Evolutionary conservation across 2,888 invertebrate genomes (phyloP).

Genomic region (Loripinus fragilis): DNA sequence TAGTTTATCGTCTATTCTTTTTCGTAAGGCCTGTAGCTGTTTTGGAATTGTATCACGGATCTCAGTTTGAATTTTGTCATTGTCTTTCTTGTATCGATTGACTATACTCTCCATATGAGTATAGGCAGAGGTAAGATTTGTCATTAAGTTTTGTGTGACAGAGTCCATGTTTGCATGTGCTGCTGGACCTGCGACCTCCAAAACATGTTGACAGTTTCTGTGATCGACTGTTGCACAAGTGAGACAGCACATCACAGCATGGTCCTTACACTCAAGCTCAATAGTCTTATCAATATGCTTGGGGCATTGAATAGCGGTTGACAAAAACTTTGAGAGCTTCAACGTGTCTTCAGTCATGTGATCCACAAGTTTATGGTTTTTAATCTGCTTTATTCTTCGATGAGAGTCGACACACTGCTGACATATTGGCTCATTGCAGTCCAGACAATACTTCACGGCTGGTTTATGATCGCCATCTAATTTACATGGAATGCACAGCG

Average conservation of each 20-base stretch:
- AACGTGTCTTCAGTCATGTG: background rate
- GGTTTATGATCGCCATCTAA: background rate
- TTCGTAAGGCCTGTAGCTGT: background rate
- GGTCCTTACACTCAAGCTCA: background rate
- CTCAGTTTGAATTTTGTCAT: background rate
- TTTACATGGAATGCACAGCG: background rate
- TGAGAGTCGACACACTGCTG: background rate
- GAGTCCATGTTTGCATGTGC: background rate
- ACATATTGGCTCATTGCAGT: background rate
- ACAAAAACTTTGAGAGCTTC: background rate
- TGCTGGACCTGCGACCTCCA: background rate
- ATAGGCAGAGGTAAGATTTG: background rate
- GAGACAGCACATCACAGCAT: background rate
- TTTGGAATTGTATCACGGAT: background rate
- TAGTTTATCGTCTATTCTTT: background rate
- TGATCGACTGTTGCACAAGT: background rate
- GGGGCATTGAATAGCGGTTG: background rate
- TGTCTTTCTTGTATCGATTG: background rate
- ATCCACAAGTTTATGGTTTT: conserved; percentile 7
- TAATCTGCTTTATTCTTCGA: background rate
- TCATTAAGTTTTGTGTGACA: background rate
- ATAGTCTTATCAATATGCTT: background rate
- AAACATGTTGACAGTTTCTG: background rate
- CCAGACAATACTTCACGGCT: conserved; percentile 1
- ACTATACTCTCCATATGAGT: background rate